Base-by-base conservation (phyloP, 2,888 invertebrate species). In the Athrips mouffetella region DNA sequence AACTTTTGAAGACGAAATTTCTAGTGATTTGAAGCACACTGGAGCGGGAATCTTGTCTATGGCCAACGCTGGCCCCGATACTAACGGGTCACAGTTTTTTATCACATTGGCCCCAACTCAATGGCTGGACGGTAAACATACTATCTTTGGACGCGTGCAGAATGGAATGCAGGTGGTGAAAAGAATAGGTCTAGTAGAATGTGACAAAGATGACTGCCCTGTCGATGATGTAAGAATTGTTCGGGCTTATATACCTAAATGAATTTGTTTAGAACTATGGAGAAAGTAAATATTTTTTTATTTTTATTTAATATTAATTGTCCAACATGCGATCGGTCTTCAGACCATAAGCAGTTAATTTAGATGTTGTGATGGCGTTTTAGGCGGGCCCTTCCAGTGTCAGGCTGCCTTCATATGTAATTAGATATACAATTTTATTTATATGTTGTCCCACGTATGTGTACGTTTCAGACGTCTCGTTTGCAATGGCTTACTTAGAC, bases 51-150 rank as follows among this genome's bases (percentile, higher is more conserved):
- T 97, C 49, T 69, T 97, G 27, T 98, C 98, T 0, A 99, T 99
- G 99, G 99, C 99, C 0, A 99, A 99, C 89, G 94, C 98, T 15
- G 98, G 99, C 0, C 98, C 98, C 0, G 92, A 99, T 70, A 94
- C 96, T 4, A 99, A 99, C 79, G 98, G 98, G 2, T 98, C 98
- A 23, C 99, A 99, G 77, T 99, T 99, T 88, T 99, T 99, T 67
- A 96, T 99, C 41, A 98, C 98, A 0, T 82, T 99, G 52, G 98
- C 95, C 0, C 98, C 99, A 1, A 97, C 98, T 0, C 98, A 98
- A 67, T 99, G 99, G 98, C 89, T 99, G 29, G 99, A 99, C 88
- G 96, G 97, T 8, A 98, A 98, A 76, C 99, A 99, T 80, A 91
- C 98, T 1, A 98, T 99, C 71, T 99, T 99, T 85, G 99, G 96